phyloP scores from a whole-genome alignment of 2,888 invertebrate genomes.

The Trissoscelio sp. region DNA sequence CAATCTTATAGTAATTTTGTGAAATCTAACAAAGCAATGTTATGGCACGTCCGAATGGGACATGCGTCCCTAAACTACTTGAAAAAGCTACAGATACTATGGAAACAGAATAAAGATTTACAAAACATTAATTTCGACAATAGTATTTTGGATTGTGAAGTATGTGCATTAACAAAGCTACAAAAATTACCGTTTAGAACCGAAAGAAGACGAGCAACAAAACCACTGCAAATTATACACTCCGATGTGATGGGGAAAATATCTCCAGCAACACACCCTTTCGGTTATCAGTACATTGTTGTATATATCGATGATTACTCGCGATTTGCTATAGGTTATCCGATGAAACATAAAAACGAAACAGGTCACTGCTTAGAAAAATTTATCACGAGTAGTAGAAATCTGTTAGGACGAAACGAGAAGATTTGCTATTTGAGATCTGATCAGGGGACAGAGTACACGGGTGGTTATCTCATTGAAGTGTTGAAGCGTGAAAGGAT shows the following conservation, averaged over 20 bases:
- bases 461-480: conserved; percentile 6
- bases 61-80: conserved; percentile 53
- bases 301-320: too few species aligned
- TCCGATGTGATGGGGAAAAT: too few species aligned
- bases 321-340: too few species aligned
- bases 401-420: conserved; percentile 57
- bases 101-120: conserved; percentile 32
- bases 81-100: conserved; percentile 21
- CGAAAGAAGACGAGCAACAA: conserved; percentile 53
- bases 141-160: conserved; percentile 62
- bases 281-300: conserved; percentile 49
- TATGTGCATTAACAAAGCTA: conserved; percentile 50
- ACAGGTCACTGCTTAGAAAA: conserved; percentile 37
- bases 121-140: conserved; percentile 59
- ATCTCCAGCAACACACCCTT: conserved; percentile 39
- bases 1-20: background rate
- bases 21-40: background rate
- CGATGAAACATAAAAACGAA: conserved; percentile 38
- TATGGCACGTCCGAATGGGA: too few species aligned
- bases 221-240: conserved; percentile 65
- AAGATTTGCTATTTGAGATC: conserved; percentile 38
- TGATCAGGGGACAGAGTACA: conserved; percentile 63
- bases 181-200: conserved; percentile 64
- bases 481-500: too few species aligned
- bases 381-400: too few species aligned